Base-by-base conservation (phyloP, 2,888 invertebrate species). In the Sphaerophoria rueppellii region DNA sequence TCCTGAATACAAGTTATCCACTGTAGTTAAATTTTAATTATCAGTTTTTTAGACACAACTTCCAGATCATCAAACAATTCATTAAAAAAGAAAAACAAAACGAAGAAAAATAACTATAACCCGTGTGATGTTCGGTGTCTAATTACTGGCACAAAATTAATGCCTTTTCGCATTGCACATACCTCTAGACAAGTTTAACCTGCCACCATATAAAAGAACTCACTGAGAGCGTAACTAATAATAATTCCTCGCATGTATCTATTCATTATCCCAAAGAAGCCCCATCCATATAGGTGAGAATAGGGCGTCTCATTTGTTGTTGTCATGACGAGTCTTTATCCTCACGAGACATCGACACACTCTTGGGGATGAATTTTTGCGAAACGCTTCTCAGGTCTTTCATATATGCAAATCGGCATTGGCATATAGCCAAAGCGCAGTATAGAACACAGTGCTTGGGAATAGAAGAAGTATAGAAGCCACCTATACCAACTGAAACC, bases 201-300 rank as follows among this genome's bases (percentile, higher is more conserved):
- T 6, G 14, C 16, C 11, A 24, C 11, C 37, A 67, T 46, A 57
- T 43, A 46, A 35, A 58, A 74, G 55, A 74, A 70, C 16, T 72
- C 63, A 81, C 73, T 63, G 72, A 81, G 76, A 85, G 81, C 85
- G 85, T 85, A 85, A 85, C 85, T 85, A 85, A 85, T 85, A 85
- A 85, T 85, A 81, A 85, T 85, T 80, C 85, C 76, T 77, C 72
- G 85, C 85, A 77, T 85, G 85, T 81, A 69, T 67, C 81, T 50
- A 77, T 81, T 73, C 54, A 85, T 76, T 72, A 85, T 85, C 67
- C 37, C 48, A 50, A 43, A n/a, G 35, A 16, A 35, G 48, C 40
- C 52, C 43, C 46, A 40, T 32, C 60, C 67, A 24, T 24, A 24
- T 24, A 57, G 48, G 65, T 63, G 73, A 74, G 63, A 67, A 83